Evolutionary conservation across 1,140 invertebrate species (phyloP).

Genomic region (Geopemphigus sp.): DNA sequence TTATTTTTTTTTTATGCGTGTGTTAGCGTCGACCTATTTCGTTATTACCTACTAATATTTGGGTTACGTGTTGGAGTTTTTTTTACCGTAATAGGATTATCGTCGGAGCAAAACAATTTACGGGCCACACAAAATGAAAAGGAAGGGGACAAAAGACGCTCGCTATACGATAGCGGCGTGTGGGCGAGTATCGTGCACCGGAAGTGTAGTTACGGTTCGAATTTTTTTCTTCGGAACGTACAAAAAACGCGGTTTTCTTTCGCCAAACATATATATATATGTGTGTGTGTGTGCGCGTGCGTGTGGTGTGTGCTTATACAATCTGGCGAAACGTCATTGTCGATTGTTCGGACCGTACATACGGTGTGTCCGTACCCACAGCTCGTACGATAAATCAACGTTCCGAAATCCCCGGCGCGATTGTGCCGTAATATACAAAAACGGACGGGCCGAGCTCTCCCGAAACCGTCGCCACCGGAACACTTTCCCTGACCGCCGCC

Average conservation of each 20-base stretch:
- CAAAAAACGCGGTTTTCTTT: background rate
- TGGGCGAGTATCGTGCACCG: slow-evolving; percentile 8
- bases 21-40: background rate
- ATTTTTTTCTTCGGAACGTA: background rate
- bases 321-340: too few relatives aligned
- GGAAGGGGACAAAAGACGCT: background rate
- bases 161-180: background rate
- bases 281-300: too few relatives aligned
- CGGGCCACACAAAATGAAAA: background rate
- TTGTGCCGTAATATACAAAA: too few relatives aligned
- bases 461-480: too few relatives aligned
- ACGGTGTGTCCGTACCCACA: too few relatives aligned
- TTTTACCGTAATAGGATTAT: background rate
- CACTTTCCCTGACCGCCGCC: too few relatives aligned
- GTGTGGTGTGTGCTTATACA: too few relatives aligned
- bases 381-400: too few relatives aligned
- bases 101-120: background rate
- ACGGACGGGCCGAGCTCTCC: too few relatives aligned
- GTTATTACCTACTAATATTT: slow-evolving; percentile 1
- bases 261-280: too few relatives aligned
- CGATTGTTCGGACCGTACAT: too few relatives aligned
- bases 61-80: background rate
- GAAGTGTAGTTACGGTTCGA: background rate
- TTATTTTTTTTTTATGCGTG: slow-evolving; percentile 18
- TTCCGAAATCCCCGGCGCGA: too few relatives aligned